Base-by-base conservation (phyloP, 2,888 invertebrate species). In the Spisula subtruncata region DNA sequence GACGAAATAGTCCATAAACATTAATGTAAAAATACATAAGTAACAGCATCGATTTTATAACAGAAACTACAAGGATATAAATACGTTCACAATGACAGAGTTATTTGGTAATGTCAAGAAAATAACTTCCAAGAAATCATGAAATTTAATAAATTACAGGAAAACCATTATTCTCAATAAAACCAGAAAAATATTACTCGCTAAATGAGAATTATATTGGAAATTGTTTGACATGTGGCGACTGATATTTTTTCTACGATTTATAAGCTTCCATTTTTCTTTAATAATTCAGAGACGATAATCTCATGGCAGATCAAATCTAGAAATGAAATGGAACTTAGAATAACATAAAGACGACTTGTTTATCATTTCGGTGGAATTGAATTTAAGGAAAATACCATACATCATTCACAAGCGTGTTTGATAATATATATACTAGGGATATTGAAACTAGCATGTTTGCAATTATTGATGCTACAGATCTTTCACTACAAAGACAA, bases 231-330 rank as follows among this genome's bases (percentile, higher is more conserved):
- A 66, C 25, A 66, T 66, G 60, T 66, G 60, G 25, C 60, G 25
- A 25, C 60, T 66, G 25, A 66, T n/a, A 25, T 25, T n/a, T 25
- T 25, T n/a, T n/a, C n/a, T n/a, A n/a, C n/a, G n/a, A n/a, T n/a
- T n/a, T n/a, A n/a, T n/a, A n/a, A n/a, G n/a, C 20, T n/a, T 66
- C n/a, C 25, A 51, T 60, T 60, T 66, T 66, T 66, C 60, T 66
- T 0, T 25, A 66, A 66, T 66, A 25, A 25, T n/a, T 66, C 60
- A 25, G 60, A 66, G 60, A 66, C 5, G 25, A 66, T 66, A 66
- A 66, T 10, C 25, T 66, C n/a, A 25, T n/a, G 25, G 5, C n/a
- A 66, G 2, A 4, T 66, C 10, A 5, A n/a, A 0, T 66, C n/a
- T 6, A n/a, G 25, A 2, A 60, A 60, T 51, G 51, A 25, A 60